These are phyloP conservation scores for Dreissena polymorpha DNA, from an alignment of 1,140 invertebrate species.

Conservation along the genomic window DNA sequence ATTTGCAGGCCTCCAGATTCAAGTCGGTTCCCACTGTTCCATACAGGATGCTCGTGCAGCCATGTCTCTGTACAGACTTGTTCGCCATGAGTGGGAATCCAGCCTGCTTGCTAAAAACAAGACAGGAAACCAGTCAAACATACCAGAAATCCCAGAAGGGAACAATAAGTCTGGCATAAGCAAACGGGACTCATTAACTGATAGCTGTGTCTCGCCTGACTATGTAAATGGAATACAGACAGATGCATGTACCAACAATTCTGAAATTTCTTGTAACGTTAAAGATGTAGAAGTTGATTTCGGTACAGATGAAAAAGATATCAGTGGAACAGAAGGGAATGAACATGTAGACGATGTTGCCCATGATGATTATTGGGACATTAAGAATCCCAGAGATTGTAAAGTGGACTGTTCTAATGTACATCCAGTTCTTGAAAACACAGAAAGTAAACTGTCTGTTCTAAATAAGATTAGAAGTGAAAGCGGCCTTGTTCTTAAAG, in stretches of 20 bases:
- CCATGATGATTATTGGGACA: neutral
- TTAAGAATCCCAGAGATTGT: neutral
- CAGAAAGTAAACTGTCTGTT: neutral
- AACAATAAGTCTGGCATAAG: neutral
- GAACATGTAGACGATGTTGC: neutral
- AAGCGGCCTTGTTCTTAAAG: neutral
- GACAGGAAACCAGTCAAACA: neutral
- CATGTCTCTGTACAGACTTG: slow-evolving; percentile 42
- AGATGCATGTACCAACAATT: neutral
- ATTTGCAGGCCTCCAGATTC: slow-evolving; percentile 35
- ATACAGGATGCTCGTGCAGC: slow-evolving; percentile 33
- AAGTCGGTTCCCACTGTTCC: slow-evolving; percentile 41
- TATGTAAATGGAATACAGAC: neutral
- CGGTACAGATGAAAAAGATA: too few relatives aligned
- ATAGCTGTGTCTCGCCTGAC: neutral
- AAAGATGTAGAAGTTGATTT: neutral
- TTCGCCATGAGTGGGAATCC: slow-evolving; percentile 45
- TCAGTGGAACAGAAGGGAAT: too few relatives aligned
- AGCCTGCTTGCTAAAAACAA: neutral
- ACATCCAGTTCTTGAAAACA: neutral
- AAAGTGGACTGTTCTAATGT: neutral
- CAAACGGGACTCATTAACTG: neutral
- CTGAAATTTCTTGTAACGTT: neutral
- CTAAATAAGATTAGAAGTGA: neutral
- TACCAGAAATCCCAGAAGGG: neutral